These are phyloP conservation scores for Procambarus clarkii DNA, from an alignment of 1,140 invertebrate genomes.

Conservation along the genomic window DNA sequence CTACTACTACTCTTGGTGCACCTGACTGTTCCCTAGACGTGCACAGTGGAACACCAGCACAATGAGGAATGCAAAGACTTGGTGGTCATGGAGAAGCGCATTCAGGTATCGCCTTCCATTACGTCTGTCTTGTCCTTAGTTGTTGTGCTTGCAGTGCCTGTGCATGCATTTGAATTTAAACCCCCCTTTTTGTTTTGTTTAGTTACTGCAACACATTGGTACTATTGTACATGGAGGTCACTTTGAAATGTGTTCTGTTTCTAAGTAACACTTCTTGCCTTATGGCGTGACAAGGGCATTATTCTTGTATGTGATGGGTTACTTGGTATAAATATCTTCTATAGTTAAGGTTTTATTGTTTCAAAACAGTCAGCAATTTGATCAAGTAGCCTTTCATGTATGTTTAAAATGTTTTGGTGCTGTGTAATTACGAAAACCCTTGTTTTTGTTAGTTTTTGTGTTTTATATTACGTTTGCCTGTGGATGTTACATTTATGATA, in stretches of 20 bases:
- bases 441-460: not conserved
- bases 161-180: not conserved
- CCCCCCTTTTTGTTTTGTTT: not conserved
- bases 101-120: constrained; percentile 79
- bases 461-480: not conserved
- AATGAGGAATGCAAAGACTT: constrained; percentile 95
- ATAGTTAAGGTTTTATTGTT: not conserved
- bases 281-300: not conserved
- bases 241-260: not conserved
- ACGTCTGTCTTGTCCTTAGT: constrained; percentile 6
- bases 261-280: not conserved
- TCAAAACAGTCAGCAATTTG: not conserved
- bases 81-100: constrained; percentile 95
- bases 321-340: not conserved
- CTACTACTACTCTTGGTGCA: constrained; percentile 57
- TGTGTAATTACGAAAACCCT: not conserved
- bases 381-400: not conserved
- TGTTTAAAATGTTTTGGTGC: not conserved
- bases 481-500: not conserved
- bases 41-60: constrained; percentile 91
- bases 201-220: not conserved
- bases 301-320: not conserved
- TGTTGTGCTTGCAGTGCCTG: constrained; percentile 41
- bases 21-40: constrained; percentile 81
- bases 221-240: not conserved